Conservation (phyloP, 2,113 vertebrate species). For the Oryctolagus cuniculus region DNA sequence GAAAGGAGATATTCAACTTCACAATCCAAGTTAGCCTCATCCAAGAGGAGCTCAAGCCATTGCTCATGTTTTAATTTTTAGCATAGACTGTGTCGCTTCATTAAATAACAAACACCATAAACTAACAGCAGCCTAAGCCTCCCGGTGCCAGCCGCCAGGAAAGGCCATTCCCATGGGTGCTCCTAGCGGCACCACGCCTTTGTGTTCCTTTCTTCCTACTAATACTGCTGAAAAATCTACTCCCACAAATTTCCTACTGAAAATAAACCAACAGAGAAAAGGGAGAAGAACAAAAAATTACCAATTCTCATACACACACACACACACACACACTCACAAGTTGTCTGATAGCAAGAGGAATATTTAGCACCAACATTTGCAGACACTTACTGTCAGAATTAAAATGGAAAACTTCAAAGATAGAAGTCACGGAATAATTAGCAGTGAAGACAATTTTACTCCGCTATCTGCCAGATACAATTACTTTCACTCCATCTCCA, state of each 20-base stretch:
- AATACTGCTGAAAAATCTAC: neutral
- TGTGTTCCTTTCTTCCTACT: neutral
- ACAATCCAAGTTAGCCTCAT: neutral
- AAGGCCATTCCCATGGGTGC: neutral
- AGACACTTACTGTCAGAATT: constrained; percentile 74
- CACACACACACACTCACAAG: neutral
- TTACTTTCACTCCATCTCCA: constrained; percentile 58
- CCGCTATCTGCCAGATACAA: constrained; percentile 61
- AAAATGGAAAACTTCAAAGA: constrained; percentile 69
- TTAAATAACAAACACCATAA: neutral
- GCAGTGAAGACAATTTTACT: constrained; percentile 52
- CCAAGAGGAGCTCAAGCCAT: neutral
- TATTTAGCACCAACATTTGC: constrained; percentile 73
- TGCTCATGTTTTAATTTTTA: neutral
- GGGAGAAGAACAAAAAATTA: neutral
- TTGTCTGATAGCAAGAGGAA: constrained; percentile 68
- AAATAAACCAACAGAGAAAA: constrained; percentile 20
- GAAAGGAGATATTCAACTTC: too few species aligned
- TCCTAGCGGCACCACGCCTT: too few species aligned
- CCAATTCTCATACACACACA: neutral
- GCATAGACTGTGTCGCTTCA: neutral
- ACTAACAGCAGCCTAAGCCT: neutral
- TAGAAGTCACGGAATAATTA: constrained; percentile 79
- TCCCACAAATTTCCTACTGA: neutral
- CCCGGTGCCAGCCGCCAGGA: fast-evolving